Conservation (phyloP, 2,113 vertebrate species). For the Dasyornis broadbenti region DNA sequence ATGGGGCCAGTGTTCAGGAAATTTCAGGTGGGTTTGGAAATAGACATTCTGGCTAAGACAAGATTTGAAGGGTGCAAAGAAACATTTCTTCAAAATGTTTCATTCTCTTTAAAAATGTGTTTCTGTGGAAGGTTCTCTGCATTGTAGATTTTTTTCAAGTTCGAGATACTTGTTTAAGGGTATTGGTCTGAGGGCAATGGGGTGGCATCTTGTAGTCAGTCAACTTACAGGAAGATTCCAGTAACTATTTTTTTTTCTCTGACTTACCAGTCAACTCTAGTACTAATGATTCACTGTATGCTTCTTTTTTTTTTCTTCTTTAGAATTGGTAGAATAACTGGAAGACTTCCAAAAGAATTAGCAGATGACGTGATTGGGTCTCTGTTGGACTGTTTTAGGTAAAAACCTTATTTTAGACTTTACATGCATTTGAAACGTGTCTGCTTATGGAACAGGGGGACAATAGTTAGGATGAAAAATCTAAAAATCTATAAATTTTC, state of each 20-base stretch:
- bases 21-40: not conserved
- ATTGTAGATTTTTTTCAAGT: not conserved
- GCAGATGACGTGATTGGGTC: slow-evolving; percentile 96
- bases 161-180: not conserved
- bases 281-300: not conserved
- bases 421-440: not conserved
- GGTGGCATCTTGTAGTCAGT: not conserved
- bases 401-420: not conserved
- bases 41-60: not conserved
- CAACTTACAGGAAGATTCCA: not conserved
- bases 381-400: slow-evolving; percentile 94
- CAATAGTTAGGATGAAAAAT: not conserved
- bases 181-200: not conserved
- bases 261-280: not conserved
- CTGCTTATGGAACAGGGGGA: not conserved
- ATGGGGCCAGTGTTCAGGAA: not conserved
- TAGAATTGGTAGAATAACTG: slow-evolving; percentile 92
- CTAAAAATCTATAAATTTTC: not conserved
- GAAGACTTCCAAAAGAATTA: slow-evolving; percentile 88
- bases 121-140: not conserved
- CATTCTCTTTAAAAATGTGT: not conserved
- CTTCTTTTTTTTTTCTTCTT: not conserved
- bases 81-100: not conserved
- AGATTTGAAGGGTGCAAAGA: not conserved
- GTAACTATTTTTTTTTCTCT: not conserved